A percentile compares a stretch with the other conserved stretches of the same genome.
Evolutionary conservation across 64 coral and sea anemone species (phyloP).

Genomic region (Stichodactyla helianthus): DNA sequence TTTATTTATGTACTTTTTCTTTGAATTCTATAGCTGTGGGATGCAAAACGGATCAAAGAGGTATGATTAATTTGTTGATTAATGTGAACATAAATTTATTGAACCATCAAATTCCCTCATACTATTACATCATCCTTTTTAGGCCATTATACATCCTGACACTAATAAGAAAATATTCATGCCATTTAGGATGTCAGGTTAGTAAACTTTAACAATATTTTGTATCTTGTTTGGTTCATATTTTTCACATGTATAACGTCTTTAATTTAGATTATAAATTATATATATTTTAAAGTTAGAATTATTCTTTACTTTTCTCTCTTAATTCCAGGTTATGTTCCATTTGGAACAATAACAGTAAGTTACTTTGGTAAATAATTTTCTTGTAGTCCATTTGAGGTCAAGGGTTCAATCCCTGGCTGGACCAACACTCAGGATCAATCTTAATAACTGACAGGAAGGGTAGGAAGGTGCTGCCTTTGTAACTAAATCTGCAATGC

Average conservation of each 20-base stretch:
- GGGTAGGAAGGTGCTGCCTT: too few species aligned
- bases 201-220: not conserved
- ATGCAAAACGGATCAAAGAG: slow-evolving; percentile 95
- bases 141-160: slow-evolving; percentile 95
- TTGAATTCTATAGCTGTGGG: slow-evolving; percentile 72
- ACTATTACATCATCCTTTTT: not conserved
- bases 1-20: not conserved
- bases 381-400: not conserved
- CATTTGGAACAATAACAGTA: slow-evolving; percentile 92
- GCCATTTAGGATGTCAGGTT: slow-evolving; percentile 98
- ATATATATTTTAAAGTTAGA: too few species aligned
- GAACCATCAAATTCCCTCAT: not conserved
- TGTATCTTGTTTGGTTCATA: not conserved
- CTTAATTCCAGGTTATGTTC: slow-evolving; percentile 75
- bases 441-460: too few species aligned
- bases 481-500: too few species aligned
- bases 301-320: not conserved
- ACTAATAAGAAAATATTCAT: slow-evolving; percentile 87
- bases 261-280: too few species aligned
- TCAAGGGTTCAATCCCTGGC: too few species aligned
- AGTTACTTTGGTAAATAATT: slow-evolving; percentile 23
- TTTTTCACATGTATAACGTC: too few species aligned
- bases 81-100: too few species aligned
- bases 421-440: too few species aligned
- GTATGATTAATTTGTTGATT: not conserved